Evolutionary conservation across 2,888 invertebrate species (phyloP), one percentile per base, ranked within the genome.

Genomic region (Elgonia sp.): DNA sequence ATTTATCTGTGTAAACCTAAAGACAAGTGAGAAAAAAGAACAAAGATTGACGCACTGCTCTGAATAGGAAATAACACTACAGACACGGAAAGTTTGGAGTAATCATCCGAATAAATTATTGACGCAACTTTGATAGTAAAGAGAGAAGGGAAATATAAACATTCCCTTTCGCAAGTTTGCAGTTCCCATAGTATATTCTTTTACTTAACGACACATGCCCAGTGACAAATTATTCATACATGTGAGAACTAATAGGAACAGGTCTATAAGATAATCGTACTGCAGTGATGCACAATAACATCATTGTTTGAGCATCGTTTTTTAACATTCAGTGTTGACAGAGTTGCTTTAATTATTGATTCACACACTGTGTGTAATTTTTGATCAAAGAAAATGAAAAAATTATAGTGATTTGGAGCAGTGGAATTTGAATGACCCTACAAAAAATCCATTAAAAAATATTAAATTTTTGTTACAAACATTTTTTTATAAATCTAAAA

Each of bases 261-360:
- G 37, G 87, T 75, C 79, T 84, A 87, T 87, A 87, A 84, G 87
- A 87, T 87, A 87, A 87, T 87, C 63, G 46, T 39, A 39, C 29
- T 40, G 53, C 40, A 50, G 60, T 76, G 29, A 57, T 77, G 20
- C 55, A 73, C 63, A 65, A 70, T 57, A 21, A 55, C 73, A 70
- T 75, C 29, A 62, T 60, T 69, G 57, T 55, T 77, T 10, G 16
- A 63, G 21, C 20, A 18, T 29, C 20, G 14, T 8, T 53, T 16
- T 62, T 82, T n/a, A 62, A 63, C 37, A 63, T 37, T 82, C 72
- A 82, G 37, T 70, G 82, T 57, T 75, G 69, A 75, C 46, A 50
- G 57, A 14, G 42, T 29, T 21, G 9, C n/a, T 42, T 67, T 55
- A 67, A 77, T 67, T 55, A 67, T 77, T 77, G 16, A 77, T 77